Base-by-base conservation (phyloP, 2,113 vertebrate genomes). In the Datnioides undecimradiatus region DNA sequence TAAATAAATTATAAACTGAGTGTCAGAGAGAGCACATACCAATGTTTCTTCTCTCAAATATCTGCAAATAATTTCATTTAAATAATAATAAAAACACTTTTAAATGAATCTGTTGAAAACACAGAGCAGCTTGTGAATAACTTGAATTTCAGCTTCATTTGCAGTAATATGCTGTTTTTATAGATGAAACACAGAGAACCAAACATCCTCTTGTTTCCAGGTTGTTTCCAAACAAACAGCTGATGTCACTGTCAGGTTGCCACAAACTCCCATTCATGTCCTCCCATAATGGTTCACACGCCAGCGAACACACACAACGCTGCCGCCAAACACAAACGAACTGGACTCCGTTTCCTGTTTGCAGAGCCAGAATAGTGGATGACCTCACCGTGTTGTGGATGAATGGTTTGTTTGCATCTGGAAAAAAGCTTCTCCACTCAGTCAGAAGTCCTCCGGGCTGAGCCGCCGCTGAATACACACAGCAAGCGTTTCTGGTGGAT, bases 401-500 rank as follows among this genome's bases (percentile, higher is more conserved):
- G 63, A 86, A 80, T 51, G 67, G 64, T 33, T 66, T 21, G 58
- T 82, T 79, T 63, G 69, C 74, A 84, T 79, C 70, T 76, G 70
- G 62, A 65, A 76, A 81, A 83, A 60, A 57, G 8, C 25, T 58
- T 65, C 34, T 36, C 36, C 73, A 78, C 40, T 71, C 48, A 51
- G 58, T 12, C 23, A 8, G 13, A 60, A 43, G 64, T 67, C 73
- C 74, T 63, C 5, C 12, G 82, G 74, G 41, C 59, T 2, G 17
- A 38, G 49, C 48, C 14, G 51, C 60, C 55, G 5, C 21, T n/a
- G 12, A 54, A 29, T n/a, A n/a, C 43, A 7, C 68, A 38, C 12
- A 46, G 57, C 34, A 6, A 45, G 31, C 71, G 84, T 84, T 89
- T 64, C 41, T 48, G 62, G 29, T 89, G 72, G 67, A 75, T 72